Base-by-base conservation (phyloP, 2,797 vertebrate genomes). In the Nannoperca obscura region DNA sequence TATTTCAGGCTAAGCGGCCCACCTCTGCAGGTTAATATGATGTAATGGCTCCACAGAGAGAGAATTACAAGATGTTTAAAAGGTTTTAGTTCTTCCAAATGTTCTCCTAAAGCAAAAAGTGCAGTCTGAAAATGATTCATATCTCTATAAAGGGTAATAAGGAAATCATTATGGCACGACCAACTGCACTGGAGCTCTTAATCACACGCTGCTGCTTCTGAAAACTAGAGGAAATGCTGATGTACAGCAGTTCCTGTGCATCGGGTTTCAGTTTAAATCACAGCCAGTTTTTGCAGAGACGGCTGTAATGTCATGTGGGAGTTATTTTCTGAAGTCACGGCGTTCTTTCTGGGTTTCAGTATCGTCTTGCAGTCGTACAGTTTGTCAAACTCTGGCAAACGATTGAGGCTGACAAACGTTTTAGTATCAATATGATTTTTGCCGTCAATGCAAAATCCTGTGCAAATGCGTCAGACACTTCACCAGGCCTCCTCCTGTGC, bases 221-320 rank as follows among this genome's bases (percentile, higher is more conserved):
- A 20, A 42, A 74, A 42, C 53, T 24, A 9, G 42, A 66, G 24
- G 55, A 75, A 68, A 71, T 10, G 46, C 76, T 76, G 20, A 62
- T n/a, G 14, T 53, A 9, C 30, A 53, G 11, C 17, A 32, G 10
- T 27, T 60, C 22, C 20, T 42, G 47, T 22, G n/a, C 13, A 17
- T 53, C 49, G 20, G 8, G 42, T 77, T 61, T 46, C 27, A 30
- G 20, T 11, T 65, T 46, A 65, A 57, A 46, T 61, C 47, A 22
- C 12, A 40, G 50, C 22, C 22, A 17, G 12, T 32, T 30, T 66
- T 44, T 42, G 17, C n/a, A 14, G 17, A 27, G 8, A 22, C 1
- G 0, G 3, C 24, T 44, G n/a, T 20, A 5, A 55, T 15, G 3
- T 19, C 3, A 4, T 19, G 10, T 52, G 38, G 1, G 13, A 24